Percentiles rank a stretch among this genome's conserved stretches.
Evolutionary conservation across 2,113 vertebrate species (phyloP).

Genomic region (Macquaria australasica): DNA sequence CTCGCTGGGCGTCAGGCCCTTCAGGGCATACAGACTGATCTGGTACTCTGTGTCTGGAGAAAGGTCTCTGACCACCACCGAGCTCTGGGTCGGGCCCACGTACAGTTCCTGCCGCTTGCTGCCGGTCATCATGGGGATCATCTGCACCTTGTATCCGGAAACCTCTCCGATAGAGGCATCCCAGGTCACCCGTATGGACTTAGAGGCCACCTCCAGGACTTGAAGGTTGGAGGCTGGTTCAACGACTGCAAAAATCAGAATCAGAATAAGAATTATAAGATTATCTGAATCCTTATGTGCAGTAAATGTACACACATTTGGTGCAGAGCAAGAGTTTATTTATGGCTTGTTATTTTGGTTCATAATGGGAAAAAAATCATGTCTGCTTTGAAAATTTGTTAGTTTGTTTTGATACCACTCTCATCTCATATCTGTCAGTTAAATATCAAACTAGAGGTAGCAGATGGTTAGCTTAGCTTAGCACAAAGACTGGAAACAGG

Average conservation of each 20-base stretch:
- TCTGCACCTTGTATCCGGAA: conserved; percentile 91
- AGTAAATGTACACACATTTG: not conserved
- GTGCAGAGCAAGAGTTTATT: not conserved
- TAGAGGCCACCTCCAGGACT: conserved; percentile 90
- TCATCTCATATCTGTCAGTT: not conserved
- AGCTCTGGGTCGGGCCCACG: conserved; percentile 86
- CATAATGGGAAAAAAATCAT: not conserved
- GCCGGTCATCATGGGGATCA: conserved; percentile 90
- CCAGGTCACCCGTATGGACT: conserved; percentile 92
- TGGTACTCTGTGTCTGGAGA: conserved; percentile 93
- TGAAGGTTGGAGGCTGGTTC: conserved; percentile 91
- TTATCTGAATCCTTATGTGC: not conserved
- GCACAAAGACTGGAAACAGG: no score
- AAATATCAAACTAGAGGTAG: not conserved
- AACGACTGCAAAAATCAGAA: conserved; percentile 83
- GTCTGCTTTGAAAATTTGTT: not conserved
- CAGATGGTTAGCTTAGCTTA: not conserved
- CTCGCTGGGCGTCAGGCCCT: conserved; percentile 90
- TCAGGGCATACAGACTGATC: conserved; percentile 91
- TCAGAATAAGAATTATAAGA: not conserved
- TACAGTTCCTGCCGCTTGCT: conserved; percentile 89
- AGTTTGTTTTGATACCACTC: not conserved
- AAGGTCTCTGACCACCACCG: conserved; percentile 88
- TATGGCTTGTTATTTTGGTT: not conserved
- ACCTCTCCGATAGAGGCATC: conserved; percentile 88